Evolutionary conservation across 2,888 invertebrate species (phyloP).

Genomic region (Rhabditoides inermis): DNA sequence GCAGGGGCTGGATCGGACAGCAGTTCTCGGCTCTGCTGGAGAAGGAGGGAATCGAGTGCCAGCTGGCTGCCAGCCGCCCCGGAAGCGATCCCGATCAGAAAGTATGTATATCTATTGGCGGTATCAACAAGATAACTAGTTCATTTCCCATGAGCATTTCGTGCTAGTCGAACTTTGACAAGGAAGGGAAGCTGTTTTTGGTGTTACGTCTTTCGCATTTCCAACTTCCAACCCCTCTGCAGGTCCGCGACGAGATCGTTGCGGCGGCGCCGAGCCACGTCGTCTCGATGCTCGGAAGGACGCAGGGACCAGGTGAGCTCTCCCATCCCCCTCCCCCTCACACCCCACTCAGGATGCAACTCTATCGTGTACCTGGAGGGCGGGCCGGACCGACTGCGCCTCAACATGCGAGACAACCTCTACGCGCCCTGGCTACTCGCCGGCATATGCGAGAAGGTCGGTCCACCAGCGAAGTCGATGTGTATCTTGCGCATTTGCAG

Average conservation of each 20-base stretch:
- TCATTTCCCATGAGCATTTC: too few species aligned
- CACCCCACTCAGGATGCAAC: background rate
- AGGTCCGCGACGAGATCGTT: constrained; percentile 19
- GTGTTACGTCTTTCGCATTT: too few species aligned
- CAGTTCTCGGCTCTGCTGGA: constrained; percentile 19
- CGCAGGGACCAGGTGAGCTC: constrained; percentile 21
- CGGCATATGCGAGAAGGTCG: constrained; percentile 25
- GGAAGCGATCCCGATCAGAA: too few species aligned
- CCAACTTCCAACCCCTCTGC: too few species aligned
- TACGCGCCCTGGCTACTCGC: constrained; percentile 48
- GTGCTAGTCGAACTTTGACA: too few species aligned
- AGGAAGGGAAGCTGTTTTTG: too few species aligned
- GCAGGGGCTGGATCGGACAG: constrained; percentile 28
- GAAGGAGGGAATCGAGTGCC: constrained; percentile 8
- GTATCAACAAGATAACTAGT: too few species aligned
- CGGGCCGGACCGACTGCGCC: constrained; percentile 27
- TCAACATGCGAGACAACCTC: constrained; percentile 39
- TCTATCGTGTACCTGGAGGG: constrained; percentile 25
- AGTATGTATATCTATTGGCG: too few species aligned
- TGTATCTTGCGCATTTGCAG: too few species aligned
- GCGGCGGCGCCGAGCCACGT: constrained; percentile 20
- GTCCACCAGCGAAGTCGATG: too few species aligned
- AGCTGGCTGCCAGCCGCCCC: too few species aligned
- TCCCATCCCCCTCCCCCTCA: background rate
- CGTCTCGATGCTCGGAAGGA: constrained; percentile 30